Evolutionary conservation across 2,113 vertebrate species (phyloP), one percentile per base, ranked within the genome.

Genomic region (Ibidorhyncha struthersii): DNA sequence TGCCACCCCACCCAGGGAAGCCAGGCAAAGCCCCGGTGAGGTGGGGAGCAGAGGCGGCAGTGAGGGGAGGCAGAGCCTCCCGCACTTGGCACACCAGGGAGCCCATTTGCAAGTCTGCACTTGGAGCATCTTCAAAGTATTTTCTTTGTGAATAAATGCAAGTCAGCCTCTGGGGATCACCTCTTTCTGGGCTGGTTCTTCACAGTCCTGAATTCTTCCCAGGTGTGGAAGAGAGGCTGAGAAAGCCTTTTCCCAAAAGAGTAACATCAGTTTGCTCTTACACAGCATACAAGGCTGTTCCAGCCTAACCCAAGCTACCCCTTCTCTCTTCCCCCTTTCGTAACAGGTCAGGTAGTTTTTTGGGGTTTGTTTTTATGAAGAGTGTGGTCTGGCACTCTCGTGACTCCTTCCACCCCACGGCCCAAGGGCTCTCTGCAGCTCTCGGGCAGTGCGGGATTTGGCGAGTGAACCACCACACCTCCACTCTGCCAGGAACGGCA

Each of bases 101-200:
- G 50, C 70, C 32, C 49, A 78, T 94, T 19, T 95, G 83, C 94
- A 94, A 94, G 89, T 73, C 89, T 93, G 81, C 49, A 52, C 70
- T 82, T 96, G 92, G 94, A 91, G 80, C 21, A 82, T 34, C 93
- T 82, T 96, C 81, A 92, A 92, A 97, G 94, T 27, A 34, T 36
- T 70, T 82, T 67, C 63, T 76, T 7, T 65, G 61, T 67, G 81
- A 90, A 90, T 50, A 87, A 89, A 94, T 56, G 69, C 66, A 76
- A 45, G 79, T 70, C 16, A 4, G 77, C 73, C 70, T 82, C 81
- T 86, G 49, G 41, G 53, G 58, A 91, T 91, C 73, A 62, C 89
- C 84, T 86, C 80, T 53, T 85, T 79, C 73, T 82, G 77, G 61
- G 77, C 66, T 86, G 56, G 45, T 69, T 87, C 89, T 61, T 72